Conservation (phyloP, 1,140 invertebrate genomes). For the Potamilus streckersoni region DNA sequence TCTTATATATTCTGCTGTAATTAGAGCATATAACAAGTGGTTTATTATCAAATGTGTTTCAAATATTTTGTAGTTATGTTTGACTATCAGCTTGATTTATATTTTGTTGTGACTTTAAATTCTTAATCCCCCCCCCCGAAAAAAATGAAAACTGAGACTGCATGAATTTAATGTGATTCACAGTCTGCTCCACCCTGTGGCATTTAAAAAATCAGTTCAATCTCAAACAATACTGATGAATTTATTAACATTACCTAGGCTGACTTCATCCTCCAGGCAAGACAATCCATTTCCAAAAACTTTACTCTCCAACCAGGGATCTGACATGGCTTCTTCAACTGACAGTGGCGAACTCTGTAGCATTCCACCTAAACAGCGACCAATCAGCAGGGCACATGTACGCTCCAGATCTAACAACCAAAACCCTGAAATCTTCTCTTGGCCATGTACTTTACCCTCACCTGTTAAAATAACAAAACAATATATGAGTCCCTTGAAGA, state of each 20-base stretch:
- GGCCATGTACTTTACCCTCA: too few species aligned
- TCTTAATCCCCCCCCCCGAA: neutral
- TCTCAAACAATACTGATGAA: neutral
- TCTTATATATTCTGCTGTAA: too few species aligned
- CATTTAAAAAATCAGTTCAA: neutral
- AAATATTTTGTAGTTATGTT: too few species aligned
- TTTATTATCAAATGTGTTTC: too few species aligned
- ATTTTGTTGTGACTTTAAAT: too few species aligned
- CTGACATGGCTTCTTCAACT: constrained; percentile 68
- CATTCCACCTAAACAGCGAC: constrained; percentile 74
- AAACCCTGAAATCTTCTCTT: constrained; percentile 31
- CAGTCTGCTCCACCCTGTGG: too few species aligned
- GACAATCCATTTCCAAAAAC: constrained; percentile 71
- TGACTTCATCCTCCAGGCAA: too few species aligned
- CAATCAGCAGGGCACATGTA: constrained; percentile 74
- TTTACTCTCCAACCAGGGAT: constrained; percentile 71
- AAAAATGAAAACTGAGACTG: neutral
- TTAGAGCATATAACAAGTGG: too few species aligned
- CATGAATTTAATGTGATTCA: neutral
- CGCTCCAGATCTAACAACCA: constrained; percentile 77
- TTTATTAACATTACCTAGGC: too few species aligned
- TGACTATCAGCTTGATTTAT: too few species aligned
- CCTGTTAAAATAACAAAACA: too few species aligned
- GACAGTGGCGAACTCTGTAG: constrained; percentile 70
- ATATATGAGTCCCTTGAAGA: too few species aligned